These are phyloP conservation scores for Cercopithecus mona DNA, from an alignment of 2,113 vertebrate genomes.

Conservation along the genomic window DNA sequence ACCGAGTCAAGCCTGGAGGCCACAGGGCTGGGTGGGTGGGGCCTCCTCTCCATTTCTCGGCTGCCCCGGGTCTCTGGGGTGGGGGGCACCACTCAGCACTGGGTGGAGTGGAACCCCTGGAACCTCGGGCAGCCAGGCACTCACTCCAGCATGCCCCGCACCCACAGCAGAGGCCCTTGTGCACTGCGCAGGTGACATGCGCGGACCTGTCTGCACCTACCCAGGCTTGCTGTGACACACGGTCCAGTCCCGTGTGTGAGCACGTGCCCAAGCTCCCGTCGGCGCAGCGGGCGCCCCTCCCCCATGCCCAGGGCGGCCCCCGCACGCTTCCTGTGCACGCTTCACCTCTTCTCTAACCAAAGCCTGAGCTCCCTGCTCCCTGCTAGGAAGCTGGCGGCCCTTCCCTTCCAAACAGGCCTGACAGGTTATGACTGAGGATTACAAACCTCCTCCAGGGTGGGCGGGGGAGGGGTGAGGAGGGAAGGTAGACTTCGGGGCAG, in stretches of 20 bases:
- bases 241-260: background rate
- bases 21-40: background rate
- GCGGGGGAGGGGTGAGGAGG: rapidly evolving
- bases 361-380: background rate
- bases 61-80: background rate
- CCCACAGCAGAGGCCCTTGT: background rate
- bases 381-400: background rate
- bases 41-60: too few relatives aligned
- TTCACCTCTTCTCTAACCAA: background rate
- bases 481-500: rapidly evolving
- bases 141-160: too few relatives aligned
- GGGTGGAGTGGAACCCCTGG: too few relatives aligned
- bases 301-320: rapidly evolving
- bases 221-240: rapidly evolving
- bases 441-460: background rate
- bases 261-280: rapidly evolving
- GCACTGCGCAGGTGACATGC: rapidly evolving
- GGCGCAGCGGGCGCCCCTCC: too few relatives aligned
- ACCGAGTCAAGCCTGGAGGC: rapidly evolving
- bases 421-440: background rate
- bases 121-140: rapidly evolving
- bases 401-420: background rate
- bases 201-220: background rate
- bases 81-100: too few relatives aligned
- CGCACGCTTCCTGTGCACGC: rapidly evolving